These are phyloP conservation scores for Corbicula japonica DNA, from an alignment of 2,888 invertebrate species.

Conservation along the genomic window DNA sequence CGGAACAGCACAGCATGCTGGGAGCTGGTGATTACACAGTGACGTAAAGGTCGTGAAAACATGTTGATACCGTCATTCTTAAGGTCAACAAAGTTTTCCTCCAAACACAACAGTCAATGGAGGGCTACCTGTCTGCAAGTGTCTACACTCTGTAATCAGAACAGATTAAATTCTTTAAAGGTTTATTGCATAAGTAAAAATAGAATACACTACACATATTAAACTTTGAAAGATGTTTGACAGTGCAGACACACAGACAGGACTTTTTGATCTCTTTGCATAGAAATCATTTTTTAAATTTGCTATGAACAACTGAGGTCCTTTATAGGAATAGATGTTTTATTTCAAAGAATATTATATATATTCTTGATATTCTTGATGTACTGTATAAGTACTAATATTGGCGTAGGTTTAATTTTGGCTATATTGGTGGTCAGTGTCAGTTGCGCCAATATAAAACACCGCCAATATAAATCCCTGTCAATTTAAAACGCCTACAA, in stretches of 20 bases:
- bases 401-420: no score
- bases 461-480: no score
- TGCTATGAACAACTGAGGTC: not conserved
- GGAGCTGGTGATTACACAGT: conserved; percentile 45
- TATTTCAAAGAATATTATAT: conserved; percentile 14
- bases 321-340: not conserved
- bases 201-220: not conserved
- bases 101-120: conserved; percentile 59
- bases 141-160: conserved; percentile 56
- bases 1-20: conserved; percentile 62
- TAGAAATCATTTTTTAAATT: not conserved
- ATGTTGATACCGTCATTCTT: conserved; percentile 57
- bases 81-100: conserved; percentile 62
- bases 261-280: conserved; percentile 6
- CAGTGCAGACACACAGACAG: conserved; percentile 14
- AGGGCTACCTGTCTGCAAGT: conserved; percentile 67
- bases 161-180: not conserved
- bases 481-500: no score
- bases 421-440: no score
- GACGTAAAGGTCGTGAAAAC: conserved; percentile 62
- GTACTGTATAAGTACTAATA: no score
- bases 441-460: no score
- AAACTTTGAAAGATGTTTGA: not conserved
- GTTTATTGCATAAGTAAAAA: no score
- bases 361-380: not conserved